These are phyloP conservation scores for Tetragonula clypearis DNA, from an alignment of 1,140 invertebrate species.

Conservation along the genomic window DNA sequence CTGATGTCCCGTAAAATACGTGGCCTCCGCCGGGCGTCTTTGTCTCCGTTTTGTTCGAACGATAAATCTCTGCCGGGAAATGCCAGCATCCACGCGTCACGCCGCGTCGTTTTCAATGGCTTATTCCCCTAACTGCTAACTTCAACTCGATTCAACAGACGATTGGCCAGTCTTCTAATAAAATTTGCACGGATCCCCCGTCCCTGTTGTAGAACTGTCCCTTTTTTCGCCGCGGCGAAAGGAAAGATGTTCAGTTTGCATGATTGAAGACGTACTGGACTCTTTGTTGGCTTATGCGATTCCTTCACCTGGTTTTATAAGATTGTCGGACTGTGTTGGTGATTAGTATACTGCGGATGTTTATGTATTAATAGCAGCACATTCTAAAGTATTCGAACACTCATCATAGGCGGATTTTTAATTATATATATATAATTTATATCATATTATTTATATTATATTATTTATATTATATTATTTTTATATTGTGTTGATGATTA, in stretches of 20 bases:
- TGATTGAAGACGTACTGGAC: neutral
- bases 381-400: too few species aligned
- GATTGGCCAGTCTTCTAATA: neutral
- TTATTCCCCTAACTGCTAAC: neutral
- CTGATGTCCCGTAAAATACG: constrained; percentile 43
- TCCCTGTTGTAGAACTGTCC: neutral
- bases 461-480: too few species aligned
- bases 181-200: neutral
- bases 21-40: neutral
- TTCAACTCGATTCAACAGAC: neutral
- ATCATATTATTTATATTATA: too few species aligned
- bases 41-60: constrained; percentile 19
- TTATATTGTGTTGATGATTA: neutral
- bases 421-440: too few species aligned
- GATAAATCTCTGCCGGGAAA: constrained; percentile 26
- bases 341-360: neutral
- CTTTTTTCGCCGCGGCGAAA: neutral
- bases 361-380: neutral
- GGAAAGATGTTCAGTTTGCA: neutral
- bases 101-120: neutral
- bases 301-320: neutral
- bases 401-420: too few species aligned
- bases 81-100: neutral
- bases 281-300: neutral
- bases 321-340: neutral